These are phyloP conservation scores for Orius insidiosus DNA, from an alignment of 1,140 invertebrate species.

Conservation along the genomic window DNA sequence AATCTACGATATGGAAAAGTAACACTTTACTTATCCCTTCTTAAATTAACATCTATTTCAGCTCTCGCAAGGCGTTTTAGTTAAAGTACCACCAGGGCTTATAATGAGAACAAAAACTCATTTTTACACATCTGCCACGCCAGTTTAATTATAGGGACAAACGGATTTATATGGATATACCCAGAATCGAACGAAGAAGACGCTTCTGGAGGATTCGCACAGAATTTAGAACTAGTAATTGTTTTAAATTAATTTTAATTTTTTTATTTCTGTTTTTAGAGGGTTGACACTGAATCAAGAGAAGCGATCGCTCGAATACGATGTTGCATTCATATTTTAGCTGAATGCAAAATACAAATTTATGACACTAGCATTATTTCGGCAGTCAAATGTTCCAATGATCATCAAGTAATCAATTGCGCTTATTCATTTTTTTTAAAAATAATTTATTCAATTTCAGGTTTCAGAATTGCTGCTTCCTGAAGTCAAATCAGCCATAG, in stretches of 20 bases:
- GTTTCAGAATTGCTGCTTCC: constrained; percentile 56
- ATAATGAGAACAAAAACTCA: constrained; percentile 90
- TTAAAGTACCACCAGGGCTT: constrained; percentile 84
- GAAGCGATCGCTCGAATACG: constrained; percentile 70
- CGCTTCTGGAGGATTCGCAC: constrained; percentile 61
- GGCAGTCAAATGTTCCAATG: constrained; percentile 76
- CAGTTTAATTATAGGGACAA: constrained; percentile 86
- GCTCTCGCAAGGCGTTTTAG: constrained; percentile 68
- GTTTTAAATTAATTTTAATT: constrained; percentile 10
- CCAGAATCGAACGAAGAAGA: constrained; percentile 41
- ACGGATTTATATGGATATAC: constrained; percentile 92
- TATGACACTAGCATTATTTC: constrained; percentile 84
- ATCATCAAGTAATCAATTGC: constrained; percentile 42
- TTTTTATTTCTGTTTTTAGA: constrained; percentile 29
- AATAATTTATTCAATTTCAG: constrained; percentile 24
- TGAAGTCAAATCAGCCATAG: constrained; percentile 64
- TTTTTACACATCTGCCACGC: constrained; percentile 86
- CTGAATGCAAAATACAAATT: constrained; percentile 69
- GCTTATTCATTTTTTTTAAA: background rate
- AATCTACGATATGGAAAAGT: constrained; percentile 96
- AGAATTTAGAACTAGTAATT: constrained; percentile 50
- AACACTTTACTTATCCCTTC: constrained; percentile 16
- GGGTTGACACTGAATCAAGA: constrained; percentile 49
- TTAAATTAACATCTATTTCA: constrained; percentile 22
- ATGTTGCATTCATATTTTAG: constrained; percentile 76